Percentiles rank a stretch among this genome's conserved stretches.
phyloP scores from a whole-genome alignment of 2,888 invertebrate species.

The Cynaeus angustus region DNA sequence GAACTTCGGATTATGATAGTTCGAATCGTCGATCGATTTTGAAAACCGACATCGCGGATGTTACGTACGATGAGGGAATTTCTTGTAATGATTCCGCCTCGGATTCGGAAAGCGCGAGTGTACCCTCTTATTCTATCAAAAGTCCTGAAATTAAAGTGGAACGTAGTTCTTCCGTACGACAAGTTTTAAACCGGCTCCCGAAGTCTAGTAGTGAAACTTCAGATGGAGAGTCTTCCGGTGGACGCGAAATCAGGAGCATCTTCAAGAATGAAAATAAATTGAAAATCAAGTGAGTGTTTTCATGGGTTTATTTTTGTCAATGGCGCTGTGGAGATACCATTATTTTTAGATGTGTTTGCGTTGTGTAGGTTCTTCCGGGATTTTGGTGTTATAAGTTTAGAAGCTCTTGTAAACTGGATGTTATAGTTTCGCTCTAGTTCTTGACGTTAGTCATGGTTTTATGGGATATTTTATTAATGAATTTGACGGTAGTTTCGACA shows the following conservation, averaged over 20 bases:
- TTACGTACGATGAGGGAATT: slow-evolving; percentile 69
- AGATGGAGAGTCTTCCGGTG: slow-evolving; percentile 80
- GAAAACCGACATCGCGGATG: slow-evolving; percentile 59
- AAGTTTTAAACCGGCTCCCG: not conserved
- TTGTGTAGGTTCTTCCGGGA: too few relatives aligned
- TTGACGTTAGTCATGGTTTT: too few relatives aligned
- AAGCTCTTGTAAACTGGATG: not conserved
- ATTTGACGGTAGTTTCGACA: too few relatives aligned
- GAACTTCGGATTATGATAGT: slow-evolving; percentile 36
- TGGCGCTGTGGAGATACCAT: not conserved
- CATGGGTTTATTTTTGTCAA: slow-evolving; percentile 7
- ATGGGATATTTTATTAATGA: too few relatives aligned
- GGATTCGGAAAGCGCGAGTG: slow-evolving; percentile 61
- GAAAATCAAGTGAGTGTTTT: slow-evolving; percentile 72
- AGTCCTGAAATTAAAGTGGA: slow-evolving; percentile 26
- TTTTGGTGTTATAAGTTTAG: not conserved
- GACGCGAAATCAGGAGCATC: slow-evolving; percentile 78
- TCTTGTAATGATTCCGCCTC: slow-evolving; percentile 69
- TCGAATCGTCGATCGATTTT: slow-evolving; percentile 37
- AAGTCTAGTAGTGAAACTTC: slow-evolving; percentile 61
- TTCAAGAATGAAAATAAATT: slow-evolving; percentile 71
- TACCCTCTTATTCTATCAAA: slow-evolving; percentile 5
- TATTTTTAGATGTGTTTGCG: not conserved
- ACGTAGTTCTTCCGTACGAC: not conserved
- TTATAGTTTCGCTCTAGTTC: too few relatives aligned